phyloP scores from a whole-genome alignment of 2,113 vertebrate genomes.

The Rhinolophus ferrumequinum region DNA sequence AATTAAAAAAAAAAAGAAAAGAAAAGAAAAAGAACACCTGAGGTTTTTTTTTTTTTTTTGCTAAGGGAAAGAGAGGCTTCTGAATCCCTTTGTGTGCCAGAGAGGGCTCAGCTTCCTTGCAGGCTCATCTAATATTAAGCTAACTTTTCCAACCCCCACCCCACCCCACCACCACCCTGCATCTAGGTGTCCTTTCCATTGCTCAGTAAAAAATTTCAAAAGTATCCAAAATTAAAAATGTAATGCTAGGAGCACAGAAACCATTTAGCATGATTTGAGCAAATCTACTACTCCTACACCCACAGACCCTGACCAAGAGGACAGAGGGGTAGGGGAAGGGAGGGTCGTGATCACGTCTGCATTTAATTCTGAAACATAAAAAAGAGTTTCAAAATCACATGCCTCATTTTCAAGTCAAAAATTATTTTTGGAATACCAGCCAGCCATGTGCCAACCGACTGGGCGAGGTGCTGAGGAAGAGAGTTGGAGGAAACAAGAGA shows the following conservation, averaged over 20 bases:
- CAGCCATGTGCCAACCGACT: neutral
- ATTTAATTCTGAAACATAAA: slow-evolving; percentile 18
- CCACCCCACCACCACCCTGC: neutral
- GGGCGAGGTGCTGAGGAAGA: neutral
- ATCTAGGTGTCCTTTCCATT: neutral
- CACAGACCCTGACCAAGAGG: neutral
- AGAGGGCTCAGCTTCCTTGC: slow-evolving; percentile 13
- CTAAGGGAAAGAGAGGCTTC: slow-evolving; percentile 42
- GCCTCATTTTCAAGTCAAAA: slow-evolving; percentile 32
- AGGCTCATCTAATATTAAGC: slow-evolving; percentile 21
- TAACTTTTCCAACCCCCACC: neutral
- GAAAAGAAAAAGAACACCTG: neutral
- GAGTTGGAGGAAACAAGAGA: neutral
- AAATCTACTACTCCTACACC: neutral
- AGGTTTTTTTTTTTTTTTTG: neutral
- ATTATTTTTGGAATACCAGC: neutral
- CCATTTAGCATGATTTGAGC: slow-evolving; percentile 1
- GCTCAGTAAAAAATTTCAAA: slow-evolving; percentile 13
- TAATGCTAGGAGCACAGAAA: slow-evolving; percentile 32
- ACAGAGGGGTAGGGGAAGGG: too few relatives aligned
- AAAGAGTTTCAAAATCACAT: neutral
- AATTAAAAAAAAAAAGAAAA: too few relatives aligned
- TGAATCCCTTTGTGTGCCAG: slow-evolving; percentile 56
- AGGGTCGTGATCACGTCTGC: neutral
- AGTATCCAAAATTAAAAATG: neutral